A percentile compares a stretch with the other conserved stretches of the same genome.
phyloP scores from a whole-genome alignment of 2,113 vertebrate genomes.

The Pygoscelis antarcticus region DNA sequence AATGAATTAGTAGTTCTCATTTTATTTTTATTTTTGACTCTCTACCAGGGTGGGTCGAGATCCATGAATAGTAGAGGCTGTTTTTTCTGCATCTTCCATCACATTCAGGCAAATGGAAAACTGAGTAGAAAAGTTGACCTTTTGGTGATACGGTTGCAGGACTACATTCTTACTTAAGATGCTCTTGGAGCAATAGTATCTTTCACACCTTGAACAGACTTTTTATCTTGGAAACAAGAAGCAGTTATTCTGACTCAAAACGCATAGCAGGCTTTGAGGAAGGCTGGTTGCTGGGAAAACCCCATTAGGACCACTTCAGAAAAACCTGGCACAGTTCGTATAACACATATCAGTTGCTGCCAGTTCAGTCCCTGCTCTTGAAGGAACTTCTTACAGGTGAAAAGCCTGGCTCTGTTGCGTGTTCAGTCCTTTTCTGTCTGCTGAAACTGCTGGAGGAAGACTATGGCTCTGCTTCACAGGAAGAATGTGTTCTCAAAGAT shows the following conservation, averaged over 20 bases:
- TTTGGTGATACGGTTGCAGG: background rate
- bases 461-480: background rate
- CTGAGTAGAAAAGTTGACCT: background rate
- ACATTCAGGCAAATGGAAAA: background rate
- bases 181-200: background rate
- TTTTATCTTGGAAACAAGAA: background rate
- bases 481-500: background rate
- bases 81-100: background rate
- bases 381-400: background rate
- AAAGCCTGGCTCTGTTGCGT: background rate
- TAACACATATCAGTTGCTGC: background rate
- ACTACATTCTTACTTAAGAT: background rate
- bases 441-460: background rate
- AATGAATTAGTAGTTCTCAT: background rate
- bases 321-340: background rate
- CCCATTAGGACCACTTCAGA: background rate
- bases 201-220: background rate
- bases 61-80: background rate
- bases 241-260: background rate
- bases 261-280: background rate
- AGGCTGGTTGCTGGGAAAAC: background rate
- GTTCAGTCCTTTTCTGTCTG: background rate
- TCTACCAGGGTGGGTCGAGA: background rate
- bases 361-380: background rate
- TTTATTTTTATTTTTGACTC: background rate